These are phyloP conservation scores for Sapajus apella DNA, from an alignment of 2,113 vertebrate species.

Conservation along the genomic window DNA sequence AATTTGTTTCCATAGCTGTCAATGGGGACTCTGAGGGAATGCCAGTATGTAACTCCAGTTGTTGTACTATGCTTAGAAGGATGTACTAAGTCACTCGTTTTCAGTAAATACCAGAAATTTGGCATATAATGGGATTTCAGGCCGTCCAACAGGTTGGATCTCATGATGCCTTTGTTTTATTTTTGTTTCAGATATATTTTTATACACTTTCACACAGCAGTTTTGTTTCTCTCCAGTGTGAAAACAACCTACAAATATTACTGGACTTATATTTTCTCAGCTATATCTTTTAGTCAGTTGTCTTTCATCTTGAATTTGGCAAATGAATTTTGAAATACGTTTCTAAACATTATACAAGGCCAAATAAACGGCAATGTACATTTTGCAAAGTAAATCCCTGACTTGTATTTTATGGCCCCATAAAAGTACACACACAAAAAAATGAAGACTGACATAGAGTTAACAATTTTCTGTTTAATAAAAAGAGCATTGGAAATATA, in stretches of 20 bases:
- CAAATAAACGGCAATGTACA: not conserved
- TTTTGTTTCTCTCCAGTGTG: not conserved
- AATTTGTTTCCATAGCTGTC: conserved; percentile 64
- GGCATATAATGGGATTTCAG: conserved; percentile 2
- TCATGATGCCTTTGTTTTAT: not conserved
- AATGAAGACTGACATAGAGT: not conserved
- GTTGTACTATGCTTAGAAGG: not conserved
- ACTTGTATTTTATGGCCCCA: not conserved
- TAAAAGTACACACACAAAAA: not conserved
- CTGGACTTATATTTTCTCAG: not conserved
- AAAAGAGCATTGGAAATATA: not conserved
- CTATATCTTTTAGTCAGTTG: not conserved
- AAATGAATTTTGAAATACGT: conserved; percentile 35
- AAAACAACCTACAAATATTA: not conserved
- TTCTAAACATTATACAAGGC: not conserved
- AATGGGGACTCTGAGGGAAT: conserved; percentile 9
- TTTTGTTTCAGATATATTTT: conserved; percentile 1
- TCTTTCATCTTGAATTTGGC: not conserved
- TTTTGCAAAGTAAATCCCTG: not conserved
- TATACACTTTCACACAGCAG: not conserved
- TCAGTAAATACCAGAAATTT: conserved; percentile 15
- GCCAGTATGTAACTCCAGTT: not conserved
- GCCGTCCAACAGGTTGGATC: not conserved
- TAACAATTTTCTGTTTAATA: conserved; percentile 20
- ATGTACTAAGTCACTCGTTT: not conserved